A percentile compares a stretch with the other conserved stretches of the same genome.
Evolutionary conservation across 2,113 vertebrate genomes (phyloP).

Genomic region (Pluvialis apricaria): DNA sequence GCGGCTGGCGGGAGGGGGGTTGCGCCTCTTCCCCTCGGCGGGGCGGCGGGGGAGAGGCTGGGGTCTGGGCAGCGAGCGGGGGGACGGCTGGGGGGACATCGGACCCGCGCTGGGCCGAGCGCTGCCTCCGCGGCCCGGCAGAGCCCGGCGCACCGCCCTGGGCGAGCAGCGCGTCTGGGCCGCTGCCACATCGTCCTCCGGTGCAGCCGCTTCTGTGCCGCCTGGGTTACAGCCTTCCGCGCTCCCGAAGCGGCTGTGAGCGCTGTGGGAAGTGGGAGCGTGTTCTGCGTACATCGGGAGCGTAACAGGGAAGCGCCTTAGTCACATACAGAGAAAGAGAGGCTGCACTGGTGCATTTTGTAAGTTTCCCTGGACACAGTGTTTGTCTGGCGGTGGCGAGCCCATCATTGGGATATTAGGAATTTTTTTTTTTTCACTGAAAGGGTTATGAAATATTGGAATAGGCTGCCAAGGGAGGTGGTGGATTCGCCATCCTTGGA

Average conservation of each 20-base stretch:
- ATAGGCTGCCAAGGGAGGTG: too few relatives aligned
- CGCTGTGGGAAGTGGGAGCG: fast-evolving
- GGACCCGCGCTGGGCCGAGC: not conserved
- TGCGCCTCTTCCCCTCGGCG: not conserved
- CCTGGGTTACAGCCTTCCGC: fast-evolving
- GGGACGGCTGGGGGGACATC: too few relatives aligned
- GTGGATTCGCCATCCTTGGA: too few relatives aligned
- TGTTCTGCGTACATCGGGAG: not conserved
- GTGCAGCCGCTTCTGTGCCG: fast-evolving
- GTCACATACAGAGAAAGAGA: fast-evolving
- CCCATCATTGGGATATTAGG: too few relatives aligned
- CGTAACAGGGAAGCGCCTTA: too few relatives aligned
- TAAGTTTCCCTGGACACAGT: fast-evolving
- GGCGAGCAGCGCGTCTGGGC: too few relatives aligned
- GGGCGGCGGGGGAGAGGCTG: not conserved
- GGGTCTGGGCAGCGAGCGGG: not conserved
- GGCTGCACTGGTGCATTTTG: fast-evolving
- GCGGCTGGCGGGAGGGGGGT: not conserved
- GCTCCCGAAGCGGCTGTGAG: fast-evolving
- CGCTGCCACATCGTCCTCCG: not conserved
- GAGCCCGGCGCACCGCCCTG: not conserved
- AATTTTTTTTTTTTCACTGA: too few relatives aligned
- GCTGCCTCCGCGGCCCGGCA: not conserved
- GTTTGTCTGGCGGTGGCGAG: too few relatives aligned
- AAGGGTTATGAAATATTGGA: too few relatives aligned